Evolutionary conservation across 2,888 invertebrate species (phyloP), one percentile per base, ranked within the genome.

Genomic region (Agrotis puta): DNA sequence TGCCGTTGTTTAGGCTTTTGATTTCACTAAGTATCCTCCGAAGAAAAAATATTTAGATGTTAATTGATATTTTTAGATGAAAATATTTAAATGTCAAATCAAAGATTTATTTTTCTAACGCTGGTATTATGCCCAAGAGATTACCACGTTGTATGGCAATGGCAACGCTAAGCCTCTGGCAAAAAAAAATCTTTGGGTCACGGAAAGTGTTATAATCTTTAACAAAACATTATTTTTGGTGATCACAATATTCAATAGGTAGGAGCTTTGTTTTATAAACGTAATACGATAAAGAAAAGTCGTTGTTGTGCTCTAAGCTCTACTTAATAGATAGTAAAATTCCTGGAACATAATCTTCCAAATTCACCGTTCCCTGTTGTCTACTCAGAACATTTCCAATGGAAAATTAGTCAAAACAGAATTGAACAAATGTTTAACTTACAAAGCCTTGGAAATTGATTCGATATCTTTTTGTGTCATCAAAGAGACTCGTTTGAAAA

Each of bases 381-480:
- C 24, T 39, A 24, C 3, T 51, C 14, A 18, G 59, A 66, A 48
- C 16, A 43, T 50, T n/a, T 39, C 3, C 33, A 13, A 33, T 45
- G 0, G 16, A 43, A 77, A 76, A 58, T 47, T 33, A 18, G 48
- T 58, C 61, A 58, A 66, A 66, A 72, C 57, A 63, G 70, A 70
- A 72, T 58, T 65, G 13, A 39, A 65, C 48, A 48, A 77, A 72
- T 57, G 51, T 76, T 76, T 65, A 50, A 45, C 53, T 77, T 48
- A 63, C 72, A 72, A 78, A 73, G 50, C 78, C 63, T 67, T 73
- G 73, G 53, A 50, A 73, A 67, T 78, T 67, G 67, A 51, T 54
- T 73, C 22, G 45, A 3, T 78, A 78, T 77, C 77, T 78, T 78
- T 58, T n/a, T 77, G 22, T 54, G 58, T 63, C 73, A 67, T 73